Conservation (phyloP, 2,113 vertebrate genomes). For the Pedetes capensis region DNA sequence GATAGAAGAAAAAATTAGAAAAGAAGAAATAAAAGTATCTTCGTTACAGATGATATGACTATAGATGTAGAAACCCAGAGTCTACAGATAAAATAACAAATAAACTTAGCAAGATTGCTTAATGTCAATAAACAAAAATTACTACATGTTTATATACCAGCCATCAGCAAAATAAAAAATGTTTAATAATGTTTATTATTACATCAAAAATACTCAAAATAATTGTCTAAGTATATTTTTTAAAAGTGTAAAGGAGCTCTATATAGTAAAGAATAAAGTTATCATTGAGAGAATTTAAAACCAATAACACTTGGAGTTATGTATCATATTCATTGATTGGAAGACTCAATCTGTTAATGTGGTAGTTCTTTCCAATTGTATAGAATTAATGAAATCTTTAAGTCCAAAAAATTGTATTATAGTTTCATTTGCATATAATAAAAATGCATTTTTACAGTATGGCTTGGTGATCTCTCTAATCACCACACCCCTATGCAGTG, state of each 20-base stretch:
- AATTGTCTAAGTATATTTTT: not conserved
- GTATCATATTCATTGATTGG: not conserved
- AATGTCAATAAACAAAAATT: not conserved
- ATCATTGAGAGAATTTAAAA: not conserved
- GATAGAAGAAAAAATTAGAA: not conserved
- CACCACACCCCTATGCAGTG: not conserved
- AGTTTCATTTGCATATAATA: not conserved
- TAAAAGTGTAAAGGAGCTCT: not conserved
- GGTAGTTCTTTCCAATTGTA: not conserved
- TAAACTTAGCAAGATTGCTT: not conserved
- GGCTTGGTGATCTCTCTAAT: not conserved
- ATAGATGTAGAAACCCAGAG: not conserved
- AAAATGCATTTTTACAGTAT: not conserved
- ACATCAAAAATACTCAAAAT: constrained; percentile 18
- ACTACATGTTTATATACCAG: not conserved
- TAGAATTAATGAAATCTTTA: not conserved
- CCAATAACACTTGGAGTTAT: not conserved
- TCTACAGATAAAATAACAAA: not conserved
- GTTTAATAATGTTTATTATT: not conserved
- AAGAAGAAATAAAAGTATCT: not conserved
- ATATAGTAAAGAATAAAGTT: not conserved
- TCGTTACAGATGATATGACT: not conserved
- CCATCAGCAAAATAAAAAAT: not conserved
- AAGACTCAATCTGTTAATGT: not conserved
- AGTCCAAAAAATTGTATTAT: not conserved